Evolutionary conservation across 2,113 vertebrate species (phyloP).

Genomic region (Colistium nudipinnis): DNA sequence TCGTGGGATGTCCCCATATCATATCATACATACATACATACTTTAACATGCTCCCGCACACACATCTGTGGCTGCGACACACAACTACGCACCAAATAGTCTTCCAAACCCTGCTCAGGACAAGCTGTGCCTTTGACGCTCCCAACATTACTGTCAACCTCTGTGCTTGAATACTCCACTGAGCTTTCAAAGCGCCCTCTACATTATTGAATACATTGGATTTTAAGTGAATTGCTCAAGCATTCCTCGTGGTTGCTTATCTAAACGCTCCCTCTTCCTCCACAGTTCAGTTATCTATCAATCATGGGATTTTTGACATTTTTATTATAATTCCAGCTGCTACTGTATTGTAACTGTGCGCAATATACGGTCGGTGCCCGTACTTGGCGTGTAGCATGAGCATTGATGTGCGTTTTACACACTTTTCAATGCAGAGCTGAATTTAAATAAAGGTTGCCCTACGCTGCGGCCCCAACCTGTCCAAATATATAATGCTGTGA

Average conservation of each 20-base stretch:
- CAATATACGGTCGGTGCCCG: conserved; percentile 24
- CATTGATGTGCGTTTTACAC: conserved; percentile 9
- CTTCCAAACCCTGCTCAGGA: conserved; percentile 12
- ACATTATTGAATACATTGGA: conserved; percentile 75
- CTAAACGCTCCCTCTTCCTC: conserved; percentile 38
- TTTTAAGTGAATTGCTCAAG: conserved; percentile 66
- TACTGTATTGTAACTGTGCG: conserved; percentile 36
- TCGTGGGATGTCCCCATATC: conserved; percentile 21
- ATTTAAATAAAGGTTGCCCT: conserved; percentile 55
- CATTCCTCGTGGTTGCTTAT: conserved; percentile 59
- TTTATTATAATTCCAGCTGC: conserved; percentile 33
- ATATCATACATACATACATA: conserved; percentile 1
- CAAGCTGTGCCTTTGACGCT: conserved; percentile 52
- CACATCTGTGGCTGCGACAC: conserved; percentile 6
- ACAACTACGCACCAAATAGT: not conserved
- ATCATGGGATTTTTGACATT: conserved; percentile 51
- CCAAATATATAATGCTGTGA: conserved; percentile 41
- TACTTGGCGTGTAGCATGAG: conserved; percentile 1
- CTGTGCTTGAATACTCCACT: conserved; percentile 54
- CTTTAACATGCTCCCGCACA: not conserved
- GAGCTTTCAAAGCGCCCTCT: conserved; percentile 68
- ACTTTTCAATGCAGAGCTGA: conserved; percentile 23
- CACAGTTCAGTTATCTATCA: conserved; percentile 60
- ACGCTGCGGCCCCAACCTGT: conserved; percentile 33
- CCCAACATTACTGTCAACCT: conserved; percentile 56